Evolutionary conservation across 1,140 invertebrate species (phyloP), one percentile per base, ranked within the genome.

Genomic region (Chrysoperla carnea): DNA sequence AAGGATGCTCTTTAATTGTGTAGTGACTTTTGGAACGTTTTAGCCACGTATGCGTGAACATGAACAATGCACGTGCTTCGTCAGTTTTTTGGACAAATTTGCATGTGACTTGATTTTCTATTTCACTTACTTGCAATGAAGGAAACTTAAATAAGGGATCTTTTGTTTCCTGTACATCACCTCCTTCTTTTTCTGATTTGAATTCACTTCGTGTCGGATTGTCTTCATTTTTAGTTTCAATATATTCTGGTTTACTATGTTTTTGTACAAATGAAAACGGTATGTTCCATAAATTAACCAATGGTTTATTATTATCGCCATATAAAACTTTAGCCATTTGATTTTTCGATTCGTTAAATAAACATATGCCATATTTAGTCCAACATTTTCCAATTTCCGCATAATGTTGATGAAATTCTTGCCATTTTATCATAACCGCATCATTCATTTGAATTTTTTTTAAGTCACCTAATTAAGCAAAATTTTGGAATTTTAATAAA

Each of bases 1-100:
- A 66, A 8, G 79, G 76, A 53, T 74, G 69, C 46, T 76, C 71
- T 50, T 81, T 69, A 12, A 83, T 60, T 8, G 68, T 72, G 52
- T 81, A 84, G 57, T 70, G 81, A 37, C 68, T 60, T 49, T 76
- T 75, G 0, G 74, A 73, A 36, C 64, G 59, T 56, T 72, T 73
- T 8, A 84, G 49, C 69, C 72, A 79, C 44, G 71, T 68, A 46
- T 81, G 72, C 0, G 72, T 69, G 44, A 69, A 67, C 0, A 76
- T 58, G 56, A 83, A 83, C 2, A 83, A 55, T 29, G 52, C 53
- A 47, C 71, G 56, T 4, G 73, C 73, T 47, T 74, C 62, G 40
- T 68, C 61, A 42, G 69, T 69, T 40, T 44, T 52, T 28, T 41
- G 31, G 31, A 33, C n/a, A 12, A 12, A 33, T 33, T 12, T 11